phyloP scores from a whole-genome alignment of 2,797 vertebrate genomes.

The Ambastaia sidthimunki region DNA sequence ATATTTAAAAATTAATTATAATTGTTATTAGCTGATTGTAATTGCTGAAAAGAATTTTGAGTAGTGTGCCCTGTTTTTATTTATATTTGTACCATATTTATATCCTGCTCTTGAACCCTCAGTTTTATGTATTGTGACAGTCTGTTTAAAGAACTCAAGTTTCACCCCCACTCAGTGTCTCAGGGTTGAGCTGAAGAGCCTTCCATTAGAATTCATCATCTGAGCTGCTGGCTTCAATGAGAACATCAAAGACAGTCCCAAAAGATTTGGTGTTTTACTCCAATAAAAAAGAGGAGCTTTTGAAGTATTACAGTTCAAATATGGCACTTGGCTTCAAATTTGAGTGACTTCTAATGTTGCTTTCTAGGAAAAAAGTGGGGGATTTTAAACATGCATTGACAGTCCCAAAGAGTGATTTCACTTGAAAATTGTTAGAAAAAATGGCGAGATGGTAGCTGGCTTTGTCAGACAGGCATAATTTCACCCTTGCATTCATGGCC shows the following conservation, averaged over 20 bases:
- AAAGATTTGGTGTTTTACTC: constrained; percentile 34
- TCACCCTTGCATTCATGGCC: neutral
- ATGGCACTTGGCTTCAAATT: constrained; percentile 42
- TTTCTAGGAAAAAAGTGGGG: constrained; percentile 23
- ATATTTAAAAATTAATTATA: too few relatives aligned
- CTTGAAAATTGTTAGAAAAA: constrained; percentile 19
- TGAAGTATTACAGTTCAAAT: constrained; percentile 47
- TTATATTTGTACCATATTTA: too few relatives aligned
- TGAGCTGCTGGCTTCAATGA: constrained; percentile 23
- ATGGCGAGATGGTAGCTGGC: neutral
- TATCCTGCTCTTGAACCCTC: neutral
- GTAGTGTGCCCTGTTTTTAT: too few relatives aligned
- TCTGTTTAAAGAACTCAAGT: neutral
- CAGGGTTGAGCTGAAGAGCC: constrained; percentile 8
- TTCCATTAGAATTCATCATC: constrained; percentile 31
- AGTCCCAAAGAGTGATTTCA: constrained; percentile 28
- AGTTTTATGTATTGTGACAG: neutral
- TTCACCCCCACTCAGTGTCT: constrained; percentile 4
- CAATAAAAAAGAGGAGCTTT: constrained; percentile 40
- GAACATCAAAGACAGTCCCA: constrained; percentile 37
- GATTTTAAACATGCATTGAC: constrained; percentile 18
- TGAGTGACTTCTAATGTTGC: constrained; percentile 28
- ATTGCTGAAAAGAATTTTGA: too few relatives aligned
- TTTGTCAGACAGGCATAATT: constrained; percentile 12
- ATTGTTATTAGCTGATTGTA: too few relatives aligned